These are phyloP conservation scores for Tetrax tetrax DNA, from an alignment of 2,113 vertebrate genomes.

Conservation along the genomic window DNA sequence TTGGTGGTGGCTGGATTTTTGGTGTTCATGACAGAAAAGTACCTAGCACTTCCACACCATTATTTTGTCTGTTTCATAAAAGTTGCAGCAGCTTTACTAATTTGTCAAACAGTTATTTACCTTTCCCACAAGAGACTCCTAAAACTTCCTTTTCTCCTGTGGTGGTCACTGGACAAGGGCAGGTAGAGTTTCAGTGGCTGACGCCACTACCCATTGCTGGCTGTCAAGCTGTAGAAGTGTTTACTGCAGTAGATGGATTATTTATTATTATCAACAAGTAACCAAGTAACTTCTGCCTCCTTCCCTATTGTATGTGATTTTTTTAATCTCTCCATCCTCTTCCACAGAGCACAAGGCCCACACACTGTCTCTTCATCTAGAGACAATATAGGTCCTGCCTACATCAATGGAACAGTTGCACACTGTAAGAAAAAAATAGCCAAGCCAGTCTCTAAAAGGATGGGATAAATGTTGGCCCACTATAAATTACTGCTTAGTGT, in stretches of 20 bases:
- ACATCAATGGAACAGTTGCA: not conserved
- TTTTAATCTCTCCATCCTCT: not conserved
- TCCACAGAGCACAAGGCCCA: not conserved
- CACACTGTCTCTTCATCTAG: not conserved
- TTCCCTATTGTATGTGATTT: not conserved
- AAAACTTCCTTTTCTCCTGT: not conserved
- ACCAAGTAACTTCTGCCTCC: not conserved
- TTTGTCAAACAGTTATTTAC: not conserved
- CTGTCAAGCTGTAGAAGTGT: not conserved
- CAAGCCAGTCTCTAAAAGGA: not conserved
- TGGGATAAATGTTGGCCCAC: not conserved
- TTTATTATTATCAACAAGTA: not conserved
- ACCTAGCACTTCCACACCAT: not conserved
- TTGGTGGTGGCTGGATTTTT: not conserved
- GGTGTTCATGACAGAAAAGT: not conserved
- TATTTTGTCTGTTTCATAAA: not conserved
- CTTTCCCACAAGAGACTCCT: not conserved
- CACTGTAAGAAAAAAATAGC: not conserved
- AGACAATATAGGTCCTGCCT: not conserved
- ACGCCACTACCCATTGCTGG: not conserved
- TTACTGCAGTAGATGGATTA: not conserved
- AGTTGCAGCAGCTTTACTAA: not conserved
- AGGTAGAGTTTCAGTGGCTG: not conserved
- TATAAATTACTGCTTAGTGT: not conserved
- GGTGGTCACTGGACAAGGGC: not conserved